These are phyloP conservation scores for Phalacrocorax brasilianus DNA, from an alignment of 2,113 vertebrate genomes.

Conservation along the genomic window DNA sequence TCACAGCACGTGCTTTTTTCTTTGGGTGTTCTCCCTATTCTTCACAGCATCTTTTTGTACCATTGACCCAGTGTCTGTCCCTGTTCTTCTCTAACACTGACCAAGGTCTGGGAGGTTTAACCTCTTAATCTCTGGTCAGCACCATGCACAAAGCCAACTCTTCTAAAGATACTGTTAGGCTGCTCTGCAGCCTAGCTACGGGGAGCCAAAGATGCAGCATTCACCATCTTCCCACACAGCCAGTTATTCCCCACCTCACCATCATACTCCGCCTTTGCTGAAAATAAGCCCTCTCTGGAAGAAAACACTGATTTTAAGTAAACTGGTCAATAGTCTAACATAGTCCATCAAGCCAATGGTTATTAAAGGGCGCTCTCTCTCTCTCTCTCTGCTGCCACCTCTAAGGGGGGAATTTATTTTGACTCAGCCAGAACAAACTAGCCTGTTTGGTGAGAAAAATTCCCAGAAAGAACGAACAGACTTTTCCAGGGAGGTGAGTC, in stretches of 20 bases:
- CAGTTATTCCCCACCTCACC: neutral
- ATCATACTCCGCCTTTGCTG: neutral
- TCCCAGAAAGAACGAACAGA: slow-evolving; percentile 54
- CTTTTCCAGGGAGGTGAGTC: slow-evolving; percentile 63
- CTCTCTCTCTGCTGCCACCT: neutral
- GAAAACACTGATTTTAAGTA: neutral
- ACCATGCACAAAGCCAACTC: neutral
- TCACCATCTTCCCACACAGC: neutral
- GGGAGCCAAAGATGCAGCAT: neutral
- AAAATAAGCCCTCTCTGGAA: neutral
- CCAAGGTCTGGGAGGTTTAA: neutral
- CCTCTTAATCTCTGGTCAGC: neutral
- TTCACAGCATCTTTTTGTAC: neutral
- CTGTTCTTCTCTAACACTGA: neutral
- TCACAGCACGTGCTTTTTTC: neutral
- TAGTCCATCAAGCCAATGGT: neutral
- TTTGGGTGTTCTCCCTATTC: neutral
- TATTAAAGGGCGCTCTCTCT: neutral
- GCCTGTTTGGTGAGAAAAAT: slow-evolving; percentile 30
- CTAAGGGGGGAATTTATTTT: neutral
- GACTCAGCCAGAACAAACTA: neutral
- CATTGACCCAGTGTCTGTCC: neutral
- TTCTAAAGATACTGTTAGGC: neutral
- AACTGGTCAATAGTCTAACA: neutral
- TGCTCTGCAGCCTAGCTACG: neutral